phyloP scores from a whole-genome alignment of 2,888 invertebrate species.

The Heliconius aoede region DNA sequence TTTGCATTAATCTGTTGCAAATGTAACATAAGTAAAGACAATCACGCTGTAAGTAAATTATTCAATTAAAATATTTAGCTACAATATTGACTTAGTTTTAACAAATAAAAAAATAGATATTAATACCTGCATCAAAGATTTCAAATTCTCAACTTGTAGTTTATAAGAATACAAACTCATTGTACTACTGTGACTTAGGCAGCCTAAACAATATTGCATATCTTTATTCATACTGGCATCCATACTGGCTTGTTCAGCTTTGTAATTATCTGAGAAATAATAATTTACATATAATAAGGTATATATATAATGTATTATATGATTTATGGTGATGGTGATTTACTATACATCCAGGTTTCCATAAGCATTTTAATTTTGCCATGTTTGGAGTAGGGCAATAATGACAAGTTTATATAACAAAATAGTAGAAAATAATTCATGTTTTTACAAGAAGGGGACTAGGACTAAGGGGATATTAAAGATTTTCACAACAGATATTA shows the following conservation, averaged over 20 bases:
- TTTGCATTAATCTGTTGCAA: constrained; percentile 62
- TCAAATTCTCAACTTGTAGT: constrained; percentile 57
- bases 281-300: background rate
- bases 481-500: too few species aligned
- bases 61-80: background rate
- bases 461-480: too few species aligned
- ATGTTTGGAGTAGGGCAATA: too few species aligned
- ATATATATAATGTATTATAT: too few species aligned
- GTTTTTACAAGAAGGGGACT: too few species aligned
- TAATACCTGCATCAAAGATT: constrained; percentile 65
- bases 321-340: too few species aligned
- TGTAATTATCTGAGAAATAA: background rate
- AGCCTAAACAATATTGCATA: constrained; percentile 57
- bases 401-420: too few species aligned
- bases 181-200: constrained; percentile 57
- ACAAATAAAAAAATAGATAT: background rate
- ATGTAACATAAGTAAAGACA: constrained; percentile 61
- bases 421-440: too few species aligned
- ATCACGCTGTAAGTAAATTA: constrained; percentile 55
- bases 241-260: background rate
- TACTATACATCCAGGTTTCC: too few species aligned
- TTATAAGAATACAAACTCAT: constrained; percentile 53
- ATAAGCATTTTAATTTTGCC: too few species aligned
- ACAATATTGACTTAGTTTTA: background rate
- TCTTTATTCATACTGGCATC: background rate